These are phyloP conservation scores for Eonycteris spelaea DNA, from an alignment of 2,113 vertebrate species.

Conservation along the genomic window DNA sequence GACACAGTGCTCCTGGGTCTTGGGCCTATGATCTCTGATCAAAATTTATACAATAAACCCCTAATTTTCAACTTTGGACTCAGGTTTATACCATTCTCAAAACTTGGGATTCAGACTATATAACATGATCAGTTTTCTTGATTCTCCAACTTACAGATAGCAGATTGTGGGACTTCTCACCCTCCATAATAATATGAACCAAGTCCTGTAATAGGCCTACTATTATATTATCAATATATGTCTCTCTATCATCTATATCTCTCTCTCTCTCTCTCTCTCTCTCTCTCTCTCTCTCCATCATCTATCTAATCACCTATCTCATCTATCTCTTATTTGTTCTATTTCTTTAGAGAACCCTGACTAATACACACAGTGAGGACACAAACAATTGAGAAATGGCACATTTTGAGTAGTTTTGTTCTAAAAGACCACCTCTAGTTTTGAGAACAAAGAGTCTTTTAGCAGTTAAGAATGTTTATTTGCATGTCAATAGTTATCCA, in stretches of 20 bases:
- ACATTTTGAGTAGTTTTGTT: not conserved
- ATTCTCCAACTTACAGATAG: not conserved
- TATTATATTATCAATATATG: not conserved
- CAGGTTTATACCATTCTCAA: not conserved
- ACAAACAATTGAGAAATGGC: not conserved
- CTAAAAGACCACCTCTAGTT: not conserved
- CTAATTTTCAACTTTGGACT: not conserved
- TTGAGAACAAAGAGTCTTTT: not conserved
- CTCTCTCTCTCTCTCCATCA: not conserved
- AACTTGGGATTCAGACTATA: not conserved
- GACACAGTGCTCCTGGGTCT: not conserved
- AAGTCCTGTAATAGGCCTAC: not conserved
- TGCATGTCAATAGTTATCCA: not conserved
- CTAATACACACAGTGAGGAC: not conserved
- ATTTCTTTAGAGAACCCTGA: not conserved
- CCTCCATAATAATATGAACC: not conserved
- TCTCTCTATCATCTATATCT: not conserved
- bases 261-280: not conserved
- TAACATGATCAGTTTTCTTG: not conserved
- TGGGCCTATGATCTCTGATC: not conserved
- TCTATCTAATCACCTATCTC: not conserved
- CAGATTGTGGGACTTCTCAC: not conserved
- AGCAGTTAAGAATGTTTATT: not conserved
- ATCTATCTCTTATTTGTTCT: not conserved
- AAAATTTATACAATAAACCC: not conserved